phyloP scores from a whole-genome alignment of 2,797 vertebrate species.

The Amblyraja radiata region DNA sequence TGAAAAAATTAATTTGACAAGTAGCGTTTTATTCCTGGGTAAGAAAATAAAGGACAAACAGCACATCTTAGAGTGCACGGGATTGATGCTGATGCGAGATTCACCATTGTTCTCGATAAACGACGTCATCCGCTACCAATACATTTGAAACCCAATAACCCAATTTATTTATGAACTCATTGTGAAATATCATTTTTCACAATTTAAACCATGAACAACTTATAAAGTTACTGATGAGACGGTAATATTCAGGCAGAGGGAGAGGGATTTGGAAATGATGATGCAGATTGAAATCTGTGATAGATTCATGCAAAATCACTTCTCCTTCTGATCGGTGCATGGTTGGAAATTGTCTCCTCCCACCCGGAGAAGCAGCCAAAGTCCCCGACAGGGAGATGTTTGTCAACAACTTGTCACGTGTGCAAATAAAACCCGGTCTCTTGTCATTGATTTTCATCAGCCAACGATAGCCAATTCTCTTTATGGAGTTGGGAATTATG shows the following conservation, averaged over 20 bases:
- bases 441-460: slow-evolving; percentile 20
- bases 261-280: background rate
- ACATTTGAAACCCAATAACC: too few relatives aligned
- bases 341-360: background rate
- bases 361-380: background rate
- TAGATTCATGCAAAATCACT: background rate
- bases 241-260: background rate
- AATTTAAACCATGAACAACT: too few relatives aligned
- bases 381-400: background rate
- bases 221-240: too few relatives aligned
- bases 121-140: too few relatives aligned
- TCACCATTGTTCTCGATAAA: background rate
- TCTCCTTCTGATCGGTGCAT: background rate
- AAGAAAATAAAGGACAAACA: background rate
- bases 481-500: slow-evolving; percentile 27
- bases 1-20: too few relatives aligned
- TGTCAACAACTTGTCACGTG: slow-evolving; percentile 15
- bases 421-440: slow-evolving; percentile 20
- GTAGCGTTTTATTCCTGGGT: too few relatives aligned
- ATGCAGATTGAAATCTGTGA: background rate
- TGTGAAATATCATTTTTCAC: too few relatives aligned
- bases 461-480: slow-evolving; percentile 10
- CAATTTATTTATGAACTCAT: too few relatives aligned
- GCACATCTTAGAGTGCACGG: background rate
- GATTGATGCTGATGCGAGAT: background rate